These are phyloP conservation scores for Melanargia galathea DNA, from an alignment of 2,888 invertebrate species.

Conservation along the genomic window DNA sequence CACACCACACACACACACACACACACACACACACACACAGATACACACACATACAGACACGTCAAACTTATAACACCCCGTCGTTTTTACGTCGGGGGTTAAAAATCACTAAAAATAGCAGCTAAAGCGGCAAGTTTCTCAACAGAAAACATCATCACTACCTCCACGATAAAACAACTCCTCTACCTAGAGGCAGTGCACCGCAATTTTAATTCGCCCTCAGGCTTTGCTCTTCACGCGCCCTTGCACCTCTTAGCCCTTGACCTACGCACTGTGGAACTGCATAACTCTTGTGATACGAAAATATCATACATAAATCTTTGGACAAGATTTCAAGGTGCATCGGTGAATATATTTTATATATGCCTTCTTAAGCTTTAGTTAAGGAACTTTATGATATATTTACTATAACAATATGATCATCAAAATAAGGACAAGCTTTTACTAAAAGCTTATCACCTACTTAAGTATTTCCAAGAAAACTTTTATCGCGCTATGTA, in stretches of 20 bases:
- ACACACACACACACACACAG: too few relatives aligned
- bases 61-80: too few relatives aligned
- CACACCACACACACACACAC: too few relatives aligned
- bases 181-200: constrained; percentile 36
- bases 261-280: constrained; percentile 36
- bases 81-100: too few relatives aligned
- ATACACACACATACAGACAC: too few relatives aligned
- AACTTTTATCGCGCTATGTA: too few relatives aligned
- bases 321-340: constrained; percentile 7
- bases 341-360: neutral
- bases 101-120: too few relatives aligned
- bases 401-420: too few relatives aligned
- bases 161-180: constrained; percentile 6
- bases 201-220: constrained; percentile 67
- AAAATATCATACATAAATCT: constrained; percentile 20
- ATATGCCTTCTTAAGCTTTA: neutral
- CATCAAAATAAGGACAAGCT: too few relatives aligned
- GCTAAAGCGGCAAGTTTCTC: too few relatives aligned
- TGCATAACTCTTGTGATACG: constrained; percentile 27
- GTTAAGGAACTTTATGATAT: neutral
- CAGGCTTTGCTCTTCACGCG: constrained; percentile 60
- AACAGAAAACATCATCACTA: neutral
- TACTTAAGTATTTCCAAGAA: too few relatives aligned
- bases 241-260: constrained; percentile 44
- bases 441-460: too few relatives aligned